A percentile compares a stretch with the other conserved stretches of the same genome.
phyloP scores from a whole-genome alignment of 2,888 invertebrate species.

The Synergus laeviventris region DNA sequence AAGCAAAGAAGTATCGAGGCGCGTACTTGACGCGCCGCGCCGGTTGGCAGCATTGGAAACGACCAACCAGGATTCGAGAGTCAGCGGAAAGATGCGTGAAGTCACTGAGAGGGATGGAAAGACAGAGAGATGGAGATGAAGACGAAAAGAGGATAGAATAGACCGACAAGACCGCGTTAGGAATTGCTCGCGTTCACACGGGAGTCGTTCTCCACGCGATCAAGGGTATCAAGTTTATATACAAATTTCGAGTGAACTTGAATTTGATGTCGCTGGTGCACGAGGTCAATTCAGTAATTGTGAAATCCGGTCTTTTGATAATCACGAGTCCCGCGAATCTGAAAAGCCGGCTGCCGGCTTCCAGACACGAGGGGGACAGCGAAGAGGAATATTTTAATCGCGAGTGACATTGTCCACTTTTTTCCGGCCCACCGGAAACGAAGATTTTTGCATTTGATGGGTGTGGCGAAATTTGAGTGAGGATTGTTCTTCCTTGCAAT shows the following conservation, averaged over 20 bases:
- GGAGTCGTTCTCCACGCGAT: conserved; percentile 33
- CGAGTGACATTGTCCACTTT: neutral
- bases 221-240: conserved; percentile 16
- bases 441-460: conserved; percentile 8
- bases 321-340: neutral
- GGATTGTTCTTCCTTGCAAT: neutral
- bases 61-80: conserved; percentile 40
- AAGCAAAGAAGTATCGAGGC: conserved; percentile 50
- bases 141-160: conserved; percentile 42
- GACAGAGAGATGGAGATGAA: conserved; percentile 11
- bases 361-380: conserved; percentile 31
- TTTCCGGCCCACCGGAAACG: neutral
- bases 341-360: conserved; percentile 47
- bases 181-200: conserved; percentile 44
- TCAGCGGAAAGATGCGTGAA: conserved; percentile 49
- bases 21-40: conserved; percentile 49
- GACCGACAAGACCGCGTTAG: conserved; percentile 48
- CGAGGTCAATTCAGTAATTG: conserved; percentile 48
- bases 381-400: conserved; percentile 19
- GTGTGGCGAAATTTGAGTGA: conserved; percentile 53
- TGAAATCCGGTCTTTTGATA: conserved; percentile 45
- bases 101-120: conserved; percentile 30
- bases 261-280: conserved; percentile 47
- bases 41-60: conserved; percentile 31
- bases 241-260: conserved; percentile 29